Evolutionary conservation across 2,113 vertebrate species (phyloP), one percentile per base, ranked within the genome.

Genomic region (cattle (Bos taurus)): DNA sequence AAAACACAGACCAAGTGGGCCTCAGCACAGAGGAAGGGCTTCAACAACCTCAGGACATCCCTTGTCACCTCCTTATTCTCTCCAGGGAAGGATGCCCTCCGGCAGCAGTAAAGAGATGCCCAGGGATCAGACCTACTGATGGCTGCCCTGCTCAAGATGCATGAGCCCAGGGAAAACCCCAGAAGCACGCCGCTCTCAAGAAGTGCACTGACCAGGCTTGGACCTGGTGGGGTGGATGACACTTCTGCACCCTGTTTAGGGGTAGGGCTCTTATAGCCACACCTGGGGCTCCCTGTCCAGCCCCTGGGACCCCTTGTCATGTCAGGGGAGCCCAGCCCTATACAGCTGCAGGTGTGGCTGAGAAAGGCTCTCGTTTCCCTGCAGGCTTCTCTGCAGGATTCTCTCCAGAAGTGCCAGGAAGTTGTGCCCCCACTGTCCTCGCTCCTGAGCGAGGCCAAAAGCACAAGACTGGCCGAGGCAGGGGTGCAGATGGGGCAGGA

Each of bases 41-140:
- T 28, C 12, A 5, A 0, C 5, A 17, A 2, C 11, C 91, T 59
- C n/a, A 5, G 71, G 40, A 52, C 33, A 9, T 0, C 64, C 30
- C 33, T 7, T 11, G 14, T 28, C 60, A 7, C 62, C 84, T 57
- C 25, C 85, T 6, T 5, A 56, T 3, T 23, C 33, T 48, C 64
- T 83, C 21, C 15, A 30, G 80, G 13, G 57, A 50, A 23, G 19
- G 60, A 50, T 11, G 52, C 40, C 2, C 74, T 30, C 43, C 5
- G 14, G 36, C 6, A 5, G 1, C 21, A 13, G 30, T 4, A 26
- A 59, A 62, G 57, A 25, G 64, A 23, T 8, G 9, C 26, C 60
- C 1, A 1, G 12, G 2, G 33, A 23, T 28, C 2, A 0, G 25
- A 52, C 46, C 57, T 15, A 3, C 0, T 2, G 9, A 2, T 17